Conservation (phyloP, 2,113 vertebrate species). For the Clupea harengus region DNA sequence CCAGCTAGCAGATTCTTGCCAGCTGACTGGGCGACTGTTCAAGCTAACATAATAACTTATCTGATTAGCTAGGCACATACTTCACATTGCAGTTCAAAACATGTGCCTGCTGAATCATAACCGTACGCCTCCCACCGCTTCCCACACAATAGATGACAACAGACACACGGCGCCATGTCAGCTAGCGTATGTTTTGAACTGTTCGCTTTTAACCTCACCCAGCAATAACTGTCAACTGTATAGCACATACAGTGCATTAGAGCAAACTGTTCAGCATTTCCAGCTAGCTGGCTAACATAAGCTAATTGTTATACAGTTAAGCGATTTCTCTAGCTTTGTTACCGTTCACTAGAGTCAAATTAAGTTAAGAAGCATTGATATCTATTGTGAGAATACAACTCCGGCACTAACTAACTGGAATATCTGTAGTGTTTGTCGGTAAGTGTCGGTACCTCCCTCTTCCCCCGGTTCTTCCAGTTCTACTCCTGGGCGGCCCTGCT, state of each 20-base stretch:
- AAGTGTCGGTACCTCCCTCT: background rate
- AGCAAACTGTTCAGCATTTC: background rate
- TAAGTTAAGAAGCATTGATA: background rate
- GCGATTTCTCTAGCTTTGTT: background rate
- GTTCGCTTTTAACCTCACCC: background rate
- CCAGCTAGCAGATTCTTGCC: slow-evolving; percentile 46
- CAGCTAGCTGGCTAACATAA: background rate
- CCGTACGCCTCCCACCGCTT: background rate
- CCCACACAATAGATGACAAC: background rate
- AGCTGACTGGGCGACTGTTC: background rate
- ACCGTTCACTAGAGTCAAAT: background rate
- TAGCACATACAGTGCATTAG: background rate
- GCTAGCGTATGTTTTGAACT: background rate
- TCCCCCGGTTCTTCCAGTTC: background rate
- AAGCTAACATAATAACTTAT: background rate
- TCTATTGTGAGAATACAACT: background rate
- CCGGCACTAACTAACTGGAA: slow-evolving; percentile 48
- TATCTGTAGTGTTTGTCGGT: background rate
- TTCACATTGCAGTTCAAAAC: background rate
- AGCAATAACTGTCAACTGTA: background rate
- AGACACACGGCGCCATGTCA: background rate
- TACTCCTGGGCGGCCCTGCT: background rate
- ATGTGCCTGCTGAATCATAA: background rate
- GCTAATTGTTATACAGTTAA: background rate
- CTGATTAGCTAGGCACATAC: background rate